A percentile compares a stretch with the other conserved stretches of the same genome.
Conservation (phyloP, 2,888 invertebrate species). For the Dioctria linearis region DNA sequence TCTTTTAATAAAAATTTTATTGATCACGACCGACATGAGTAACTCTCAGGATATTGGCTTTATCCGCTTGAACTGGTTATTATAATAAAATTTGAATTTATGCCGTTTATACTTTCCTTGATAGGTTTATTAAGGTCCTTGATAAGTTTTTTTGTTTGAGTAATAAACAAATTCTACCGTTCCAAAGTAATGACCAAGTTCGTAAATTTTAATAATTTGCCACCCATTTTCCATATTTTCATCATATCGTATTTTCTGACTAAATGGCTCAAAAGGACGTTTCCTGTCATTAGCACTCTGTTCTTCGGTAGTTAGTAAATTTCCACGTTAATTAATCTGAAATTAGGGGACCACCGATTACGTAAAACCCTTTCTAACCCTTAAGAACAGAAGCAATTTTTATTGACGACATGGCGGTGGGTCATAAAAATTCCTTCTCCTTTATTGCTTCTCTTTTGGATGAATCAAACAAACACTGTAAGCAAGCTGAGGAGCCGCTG, state of each 20-base stretch:
- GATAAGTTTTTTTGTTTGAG: no score
- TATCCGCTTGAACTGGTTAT: no score
- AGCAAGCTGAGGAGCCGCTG: slow-evolving; percentile 12
- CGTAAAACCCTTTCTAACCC: slow-evolving; percentile 43
- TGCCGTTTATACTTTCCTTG: no score
- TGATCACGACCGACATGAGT: no score
- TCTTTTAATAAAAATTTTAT: no score
- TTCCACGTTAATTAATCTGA: slow-evolving; percentile 49
- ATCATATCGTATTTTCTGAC: slow-evolving; percentile 1
- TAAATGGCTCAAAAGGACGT: slow-evolving; percentile 45
- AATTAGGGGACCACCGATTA: slow-evolving; percentile 50
- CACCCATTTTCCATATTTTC: slow-evolving; percentile 4
- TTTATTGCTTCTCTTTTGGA: slow-evolving; percentile 42
- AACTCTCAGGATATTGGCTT: no score
- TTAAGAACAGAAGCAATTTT: slow-evolving; percentile 36
- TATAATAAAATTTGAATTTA: no score
- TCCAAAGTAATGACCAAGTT: background rate
- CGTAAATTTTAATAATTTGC: slow-evolving; percentile 1
- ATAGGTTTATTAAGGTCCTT: no score
- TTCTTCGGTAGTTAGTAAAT: slow-evolving; percentile 50
- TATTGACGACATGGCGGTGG: slow-evolving; percentile 49
- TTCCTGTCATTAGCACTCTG: slow-evolving; percentile 40
- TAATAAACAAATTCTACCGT: no score
- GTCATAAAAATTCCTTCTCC: slow-evolving; percentile 48
- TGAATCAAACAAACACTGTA: slow-evolving; percentile 29